Percentiles rank a stretch among this genome's conserved stretches.
phyloP scores from a whole-genome alignment of 2,113 vertebrate genomes.

The Indicator indicator region DNA sequence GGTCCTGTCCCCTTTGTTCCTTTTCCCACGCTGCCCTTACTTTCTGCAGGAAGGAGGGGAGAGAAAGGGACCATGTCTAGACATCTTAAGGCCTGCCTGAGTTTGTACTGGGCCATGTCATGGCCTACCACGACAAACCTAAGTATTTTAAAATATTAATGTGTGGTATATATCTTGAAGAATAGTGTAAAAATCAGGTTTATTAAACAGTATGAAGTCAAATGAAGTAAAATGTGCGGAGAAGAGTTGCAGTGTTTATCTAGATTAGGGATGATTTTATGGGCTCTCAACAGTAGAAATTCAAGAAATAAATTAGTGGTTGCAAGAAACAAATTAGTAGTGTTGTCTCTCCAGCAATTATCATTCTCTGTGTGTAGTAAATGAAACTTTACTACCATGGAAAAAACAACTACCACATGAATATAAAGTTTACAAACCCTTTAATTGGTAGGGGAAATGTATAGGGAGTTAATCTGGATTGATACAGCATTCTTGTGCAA shows the following conservation, averaged over 20 bases:
- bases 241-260: not conserved
- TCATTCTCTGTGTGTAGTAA: not conserved
- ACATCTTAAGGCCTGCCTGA: too few relatives aligned
- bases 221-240: not conserved
- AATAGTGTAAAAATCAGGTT: not conserved
- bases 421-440: too few relatives aligned
- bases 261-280: not conserved
- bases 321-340: not conserved
- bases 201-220: not conserved
- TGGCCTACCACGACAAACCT: too few relatives aligned
- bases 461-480: too few relatives aligned
- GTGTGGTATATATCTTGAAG: not conserved
- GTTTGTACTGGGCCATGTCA: too few relatives aligned
- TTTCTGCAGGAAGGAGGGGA: too few relatives aligned
- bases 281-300: not conserved
- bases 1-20: too few relatives aligned
- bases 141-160: not conserved
- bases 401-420: not conserved
- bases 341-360: not conserved
- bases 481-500: too few relatives aligned
- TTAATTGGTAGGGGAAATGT: too few relatives aligned
- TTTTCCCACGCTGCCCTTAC: too few relatives aligned
- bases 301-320: not conserved
- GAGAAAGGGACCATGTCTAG: too few relatives aligned
- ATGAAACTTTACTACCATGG: not conserved